Conservation (phyloP, 1,140 invertebrate genomes). For the Drosophila miranda region DNA sequence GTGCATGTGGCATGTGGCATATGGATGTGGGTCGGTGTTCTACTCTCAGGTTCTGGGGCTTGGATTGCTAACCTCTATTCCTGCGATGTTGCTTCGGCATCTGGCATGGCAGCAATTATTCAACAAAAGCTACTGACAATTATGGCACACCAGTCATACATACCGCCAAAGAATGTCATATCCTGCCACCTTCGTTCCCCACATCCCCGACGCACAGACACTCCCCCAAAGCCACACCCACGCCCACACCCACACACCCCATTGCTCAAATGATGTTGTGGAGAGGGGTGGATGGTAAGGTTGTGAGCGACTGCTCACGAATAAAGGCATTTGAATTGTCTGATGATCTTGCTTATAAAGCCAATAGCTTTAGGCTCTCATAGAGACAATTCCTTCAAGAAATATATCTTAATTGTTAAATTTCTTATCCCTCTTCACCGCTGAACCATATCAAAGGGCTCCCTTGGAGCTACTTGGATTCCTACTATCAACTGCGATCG, state of each 20-base stretch:
- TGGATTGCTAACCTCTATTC: not conserved
- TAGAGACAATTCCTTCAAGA: conserved; percentile 35
- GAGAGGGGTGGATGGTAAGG: conserved; percentile 20
- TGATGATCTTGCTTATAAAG: too few species aligned
- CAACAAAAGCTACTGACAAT: conserved; percentile 79
- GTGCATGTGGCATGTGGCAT: conserved; percentile 39
- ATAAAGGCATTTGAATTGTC: conserved; percentile 1
- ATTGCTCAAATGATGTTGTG: conserved; percentile 25
- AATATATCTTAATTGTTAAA: conserved; percentile 9
- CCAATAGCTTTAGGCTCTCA: not conserved
- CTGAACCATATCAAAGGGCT: too few species aligned
- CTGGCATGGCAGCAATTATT: conserved; percentile 77
- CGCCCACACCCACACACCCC: conserved; percentile 21
- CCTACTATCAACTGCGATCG: too few species aligned
- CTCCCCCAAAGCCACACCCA: conserved; percentile 11
- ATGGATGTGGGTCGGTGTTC: conserved; percentile 11
- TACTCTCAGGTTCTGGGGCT: conserved; percentile 22
- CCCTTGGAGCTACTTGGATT: too few species aligned
- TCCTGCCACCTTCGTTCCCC: conserved; percentile 26
- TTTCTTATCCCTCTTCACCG: too few species aligned
- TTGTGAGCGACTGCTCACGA: not conserved
- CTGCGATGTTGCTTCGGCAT: conserved; percentile 55
- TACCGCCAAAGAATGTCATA: conserved; percentile 47
- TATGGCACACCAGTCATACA: conserved; percentile 75
- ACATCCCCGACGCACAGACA: not conserved